A percentile compares a stretch with the other conserved stretches of the same genome.
Conservation (phyloP, 37 sponge, comb jelly and placozoan species). For the Halichondria panicea region DNA sequence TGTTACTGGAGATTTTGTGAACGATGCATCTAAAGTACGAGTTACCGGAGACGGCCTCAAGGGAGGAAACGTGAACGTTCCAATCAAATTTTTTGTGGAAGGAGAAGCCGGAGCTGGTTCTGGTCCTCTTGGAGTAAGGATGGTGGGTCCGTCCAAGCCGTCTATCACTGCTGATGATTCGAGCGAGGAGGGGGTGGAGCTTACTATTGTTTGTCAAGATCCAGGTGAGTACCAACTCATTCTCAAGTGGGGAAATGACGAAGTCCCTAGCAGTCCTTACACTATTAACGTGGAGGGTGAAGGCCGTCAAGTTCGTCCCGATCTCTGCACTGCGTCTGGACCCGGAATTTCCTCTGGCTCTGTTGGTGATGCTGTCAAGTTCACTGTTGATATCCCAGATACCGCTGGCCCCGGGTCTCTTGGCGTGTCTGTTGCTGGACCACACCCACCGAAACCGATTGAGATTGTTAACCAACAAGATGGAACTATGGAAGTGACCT, state of each 20-base stretch:
- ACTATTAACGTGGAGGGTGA: conserved; percentile 61
- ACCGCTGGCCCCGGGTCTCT: conserved; percentile 85
- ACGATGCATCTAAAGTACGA: conserved; percentile 64
- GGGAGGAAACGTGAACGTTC: conserved; percentile 63
- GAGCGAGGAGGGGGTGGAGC: conserved; percentile 70
- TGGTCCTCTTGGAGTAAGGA: conserved; percentile 76
- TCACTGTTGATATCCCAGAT: conserved; percentile 72
- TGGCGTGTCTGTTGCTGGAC: conserved; percentile 68
- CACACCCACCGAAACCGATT: conserved; percentile 87
- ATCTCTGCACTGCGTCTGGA: conserved; percentile 71
- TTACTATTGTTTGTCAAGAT: conserved; percentile 67
- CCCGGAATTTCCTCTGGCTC: conserved; percentile 51
- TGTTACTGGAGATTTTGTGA: conserved; percentile 61
- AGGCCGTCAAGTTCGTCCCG: conserved; percentile 54
- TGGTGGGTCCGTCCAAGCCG: conserved; percentile 87
- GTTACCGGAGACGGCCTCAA: conserved; percentile 68
- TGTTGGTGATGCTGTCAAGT: conserved; percentile 60
- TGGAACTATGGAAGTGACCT: conserved; percentile 72
- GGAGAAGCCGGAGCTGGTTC: conserved; percentile 78
- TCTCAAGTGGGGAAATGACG: conserved; percentile 81
- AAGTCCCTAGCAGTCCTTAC: conserved; percentile 75
- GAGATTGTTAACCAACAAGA: conserved; percentile 68
- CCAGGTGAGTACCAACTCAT: conserved; percentile 83
- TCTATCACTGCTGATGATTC: conserved; percentile 75
- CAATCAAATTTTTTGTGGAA: conserved; percentile 61